Conservation (phyloP, 2,888 invertebrate genomes). For the Eudasyphora cyanicolor region DNA sequence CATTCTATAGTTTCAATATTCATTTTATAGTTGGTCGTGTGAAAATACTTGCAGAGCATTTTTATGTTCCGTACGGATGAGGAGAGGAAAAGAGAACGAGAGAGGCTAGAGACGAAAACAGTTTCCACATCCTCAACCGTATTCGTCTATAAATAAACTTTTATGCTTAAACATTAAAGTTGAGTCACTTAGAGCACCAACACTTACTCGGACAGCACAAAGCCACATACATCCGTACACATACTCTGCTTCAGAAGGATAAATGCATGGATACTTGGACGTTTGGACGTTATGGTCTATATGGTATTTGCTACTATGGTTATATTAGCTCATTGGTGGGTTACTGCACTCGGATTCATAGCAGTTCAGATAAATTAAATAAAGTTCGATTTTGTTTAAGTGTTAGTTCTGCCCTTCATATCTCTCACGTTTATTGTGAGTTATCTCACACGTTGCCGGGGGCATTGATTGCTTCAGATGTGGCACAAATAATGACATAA, state of each 20-base stretch:
- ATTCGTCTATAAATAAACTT: conserved; percentile 16
- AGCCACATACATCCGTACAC: neutral
- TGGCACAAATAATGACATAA: conserved; percentile 1
- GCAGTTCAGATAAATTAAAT: conserved; percentile 10
- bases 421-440: too few species aligned
- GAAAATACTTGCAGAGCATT: conserved; percentile 4
- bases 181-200: conserved; percentile 5
- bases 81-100: neutral
- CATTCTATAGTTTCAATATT: neutral
- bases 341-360: neutral
- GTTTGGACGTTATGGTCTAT: neutral
- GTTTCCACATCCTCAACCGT: neutral
- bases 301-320: neutral
- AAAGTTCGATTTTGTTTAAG: too few species aligned
- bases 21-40: neutral
- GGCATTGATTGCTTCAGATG: neutral
- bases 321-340: neutral
- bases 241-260: neutral
- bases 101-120: neutral
- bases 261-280: neutral
- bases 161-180: conserved; percentile 15
- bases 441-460: neutral
- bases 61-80: conserved; percentile 4
- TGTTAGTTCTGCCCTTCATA: too few species aligned
- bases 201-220: neutral